Evolutionary conservation across 2,797 vertebrate species (phyloP).

Genomic region (Chaetodon trifasciatus): DNA sequence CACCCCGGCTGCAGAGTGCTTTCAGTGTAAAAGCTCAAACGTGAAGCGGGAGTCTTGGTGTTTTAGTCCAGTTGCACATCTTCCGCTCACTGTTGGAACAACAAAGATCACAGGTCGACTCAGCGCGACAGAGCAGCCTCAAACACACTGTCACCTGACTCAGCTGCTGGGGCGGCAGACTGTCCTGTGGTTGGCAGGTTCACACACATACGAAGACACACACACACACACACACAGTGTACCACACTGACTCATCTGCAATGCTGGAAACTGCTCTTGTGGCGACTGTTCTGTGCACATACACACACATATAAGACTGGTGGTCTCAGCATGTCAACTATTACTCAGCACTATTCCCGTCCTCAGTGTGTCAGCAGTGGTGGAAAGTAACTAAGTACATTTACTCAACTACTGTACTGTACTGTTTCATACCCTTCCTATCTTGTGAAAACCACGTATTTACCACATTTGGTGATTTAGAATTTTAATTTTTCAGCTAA

Average conservation of each 20-base stretch:
- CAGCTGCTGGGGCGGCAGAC: conserved; percentile 61
- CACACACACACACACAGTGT: conserved; percentile 13
- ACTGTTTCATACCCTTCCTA: neutral
- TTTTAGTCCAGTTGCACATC: neutral
- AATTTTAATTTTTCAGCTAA: too few species aligned
- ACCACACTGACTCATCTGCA: conserved; percentile 55
- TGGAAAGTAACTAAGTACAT: neutral
- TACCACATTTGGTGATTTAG: too few species aligned
- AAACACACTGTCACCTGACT: conserved; percentile 52
- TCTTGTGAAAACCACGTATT: neutral
- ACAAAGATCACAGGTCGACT: conserved; percentile 33
- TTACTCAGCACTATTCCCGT: conserved; percentile 45
- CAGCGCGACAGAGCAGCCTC: conserved; percentile 32
- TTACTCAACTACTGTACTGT: neutral
- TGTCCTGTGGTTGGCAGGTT: conserved; percentile 63
- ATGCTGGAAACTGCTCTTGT: conserved; percentile 31
- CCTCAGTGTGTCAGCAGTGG: neutral
- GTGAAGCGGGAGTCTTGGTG: neutral
- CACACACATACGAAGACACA: conserved; percentile 28
- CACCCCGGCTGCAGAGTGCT: conserved; percentile 18
- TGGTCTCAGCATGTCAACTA: conserved; percentile 51
- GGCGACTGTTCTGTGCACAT: neutral
- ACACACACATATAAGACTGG: neutral
- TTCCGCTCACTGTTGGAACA: conserved; percentile 20
- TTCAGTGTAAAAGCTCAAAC: neutral